Percentiles rank a stretch among this genome's conserved stretches.
Evolutionary conservation across 2,888 invertebrate genomes (phyloP).

Genomic region (Bimastos eiseni): DNA sequence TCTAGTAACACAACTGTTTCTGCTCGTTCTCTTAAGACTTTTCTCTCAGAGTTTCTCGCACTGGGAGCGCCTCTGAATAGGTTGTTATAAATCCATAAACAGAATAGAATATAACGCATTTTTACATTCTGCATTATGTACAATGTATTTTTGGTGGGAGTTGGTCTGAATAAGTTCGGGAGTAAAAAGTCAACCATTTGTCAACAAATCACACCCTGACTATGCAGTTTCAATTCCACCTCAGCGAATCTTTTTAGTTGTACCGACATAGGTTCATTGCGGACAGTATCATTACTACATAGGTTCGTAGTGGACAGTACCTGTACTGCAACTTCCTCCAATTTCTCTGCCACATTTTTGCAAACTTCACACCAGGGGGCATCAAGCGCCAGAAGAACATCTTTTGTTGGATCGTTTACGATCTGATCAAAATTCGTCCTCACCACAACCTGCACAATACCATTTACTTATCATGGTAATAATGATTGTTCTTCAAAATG

Average conservation of each 20-base stretch:
- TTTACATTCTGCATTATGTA: too few relatives aligned
- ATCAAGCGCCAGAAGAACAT: constrained; percentile 32
- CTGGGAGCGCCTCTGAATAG: too few relatives aligned
- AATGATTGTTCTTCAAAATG: neutral
- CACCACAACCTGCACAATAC: constrained; percentile 27
- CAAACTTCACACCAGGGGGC: constrained; percentile 34
- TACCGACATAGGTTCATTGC: neutral
- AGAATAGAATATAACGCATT: too few relatives aligned
- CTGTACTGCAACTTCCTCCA: constrained; percentile 34
- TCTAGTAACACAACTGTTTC: too few relatives aligned
- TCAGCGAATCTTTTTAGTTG: neutral
- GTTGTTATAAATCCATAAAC: too few relatives aligned
- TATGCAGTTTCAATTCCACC: neutral
- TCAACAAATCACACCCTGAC: too few relatives aligned
- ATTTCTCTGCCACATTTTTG: constrained; percentile 20
- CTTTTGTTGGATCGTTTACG: constrained; percentile 31
- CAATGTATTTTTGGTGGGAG: too few relatives aligned
- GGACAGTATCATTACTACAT: constrained; percentile 27
- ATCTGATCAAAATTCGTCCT: constrained; percentile 32
- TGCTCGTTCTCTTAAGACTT: too few relatives aligned
- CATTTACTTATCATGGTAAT: neutral
- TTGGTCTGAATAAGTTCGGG: too few relatives aligned
- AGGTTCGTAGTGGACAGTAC: neutral
- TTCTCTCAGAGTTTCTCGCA: too few relatives aligned
- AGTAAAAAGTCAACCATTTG: too few relatives aligned